Evolutionary conservation across 2,888 invertebrate species (phyloP).

Genomic region (Thera obeliscata): DNA sequence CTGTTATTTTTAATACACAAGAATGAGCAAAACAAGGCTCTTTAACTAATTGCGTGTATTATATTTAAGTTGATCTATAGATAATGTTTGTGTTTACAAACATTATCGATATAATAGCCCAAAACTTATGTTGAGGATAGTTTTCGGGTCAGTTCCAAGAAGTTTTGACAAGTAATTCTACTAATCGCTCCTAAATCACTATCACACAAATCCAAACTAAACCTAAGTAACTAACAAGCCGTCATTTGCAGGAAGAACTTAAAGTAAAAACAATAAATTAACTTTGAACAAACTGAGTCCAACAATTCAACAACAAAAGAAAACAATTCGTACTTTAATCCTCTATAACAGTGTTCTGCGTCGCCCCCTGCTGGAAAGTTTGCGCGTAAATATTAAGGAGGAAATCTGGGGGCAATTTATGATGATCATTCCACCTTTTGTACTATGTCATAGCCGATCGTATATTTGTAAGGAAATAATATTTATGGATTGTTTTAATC

Average conservation of each 20-base stretch:
- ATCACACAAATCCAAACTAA: conserved; percentile 20
- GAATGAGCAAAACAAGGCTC: no score
- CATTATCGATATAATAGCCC: background rate
- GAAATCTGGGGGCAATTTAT: conserved; percentile 43
- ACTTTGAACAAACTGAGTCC: conserved; percentile 36
- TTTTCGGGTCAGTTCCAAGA: conserved; percentile 13
- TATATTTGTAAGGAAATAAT: conserved; percentile 12
- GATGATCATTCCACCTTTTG: conserved; percentile 44
- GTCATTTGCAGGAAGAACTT: conserved; percentile 29
- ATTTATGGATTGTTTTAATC: background rate
- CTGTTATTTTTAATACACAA: no score
- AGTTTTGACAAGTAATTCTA: conserved; percentile 18
- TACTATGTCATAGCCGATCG: conserved; percentile 39
- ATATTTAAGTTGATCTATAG: no score
- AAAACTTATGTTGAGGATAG: background rate
- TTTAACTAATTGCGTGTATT: no score
- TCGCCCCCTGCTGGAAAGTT: conserved; percentile 36
- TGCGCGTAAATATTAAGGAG: conserved; percentile 37
- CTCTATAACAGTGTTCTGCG: conserved; percentile 37
- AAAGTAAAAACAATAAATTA: conserved; percentile 36
- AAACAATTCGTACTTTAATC: conserved; percentile 44
- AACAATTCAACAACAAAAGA: conserved; percentile 38
- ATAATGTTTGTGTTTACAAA: background rate
- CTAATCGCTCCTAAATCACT: conserved; percentile 21
- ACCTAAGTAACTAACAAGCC: conserved; percentile 29